phyloP scores from a whole-genome alignment of 2,888 invertebrate genomes.

The Drosophila mayaguana region DNA sequence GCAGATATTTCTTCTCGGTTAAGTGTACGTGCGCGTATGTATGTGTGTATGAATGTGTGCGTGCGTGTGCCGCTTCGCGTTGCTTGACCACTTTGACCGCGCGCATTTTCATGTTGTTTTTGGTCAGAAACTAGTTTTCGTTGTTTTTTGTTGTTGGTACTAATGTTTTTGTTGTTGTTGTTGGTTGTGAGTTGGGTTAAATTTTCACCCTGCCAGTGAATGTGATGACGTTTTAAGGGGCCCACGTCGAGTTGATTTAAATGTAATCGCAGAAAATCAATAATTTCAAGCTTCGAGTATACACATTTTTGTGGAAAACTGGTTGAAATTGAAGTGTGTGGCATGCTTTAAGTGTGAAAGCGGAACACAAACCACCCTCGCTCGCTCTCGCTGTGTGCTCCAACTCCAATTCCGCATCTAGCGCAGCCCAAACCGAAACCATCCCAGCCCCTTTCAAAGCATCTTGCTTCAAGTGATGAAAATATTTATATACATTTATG shows the following conservation, averaged over 20 bases:
- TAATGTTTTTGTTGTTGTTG: constrained; percentile 19
- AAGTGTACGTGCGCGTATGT: constrained; percentile 16
- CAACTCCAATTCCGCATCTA: constrained; percentile 48
- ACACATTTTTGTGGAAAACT: constrained; percentile 55
- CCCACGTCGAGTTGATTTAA: constrained; percentile 40
- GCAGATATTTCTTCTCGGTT: constrained; percentile 50
- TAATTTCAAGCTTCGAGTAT: constrained; percentile 72
- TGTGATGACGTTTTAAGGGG: constrained; percentile 66
- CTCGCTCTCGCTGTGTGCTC: constrained; percentile 35
- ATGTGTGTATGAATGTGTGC: neutral
- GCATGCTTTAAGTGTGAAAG: constrained; percentile 67
- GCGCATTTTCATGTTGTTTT: constrained; percentile 70
- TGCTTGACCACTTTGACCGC: constrained; percentile 80
- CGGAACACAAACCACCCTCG: constrained; percentile 73
- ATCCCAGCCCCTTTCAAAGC: constrained; percentile 45
- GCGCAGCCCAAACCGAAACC: constrained; percentile 16
- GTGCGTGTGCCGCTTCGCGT: constrained; percentile 64
- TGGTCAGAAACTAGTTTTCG: constrained; percentile 65
- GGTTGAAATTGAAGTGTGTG: constrained; percentile 57
- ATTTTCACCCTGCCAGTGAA: constrained; percentile 53
- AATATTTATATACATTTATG: constrained; percentile 22
- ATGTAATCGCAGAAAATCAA: constrained; percentile 69
- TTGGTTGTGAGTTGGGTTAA: constrained; percentile 24
- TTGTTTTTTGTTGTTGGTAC: constrained; percentile 16
- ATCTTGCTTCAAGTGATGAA: constrained; percentile 50